phyloP scores from a whole-genome alignment of 64 coral and sea anemone species.

The Porites lutea region DNA sequence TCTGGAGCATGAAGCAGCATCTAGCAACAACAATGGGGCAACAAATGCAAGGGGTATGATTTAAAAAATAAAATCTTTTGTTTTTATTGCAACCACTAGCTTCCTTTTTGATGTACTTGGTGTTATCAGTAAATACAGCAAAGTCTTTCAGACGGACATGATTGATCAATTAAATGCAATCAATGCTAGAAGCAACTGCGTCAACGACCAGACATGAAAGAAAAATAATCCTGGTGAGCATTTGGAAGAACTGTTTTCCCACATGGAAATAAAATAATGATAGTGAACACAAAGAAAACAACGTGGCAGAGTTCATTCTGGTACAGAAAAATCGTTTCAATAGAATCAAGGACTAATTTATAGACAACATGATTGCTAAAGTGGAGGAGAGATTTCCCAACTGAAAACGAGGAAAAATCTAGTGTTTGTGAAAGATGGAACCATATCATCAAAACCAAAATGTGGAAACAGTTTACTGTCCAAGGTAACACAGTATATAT shows the following conservation, averaged over 20 bases:
- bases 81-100: conserved; percentile 31
- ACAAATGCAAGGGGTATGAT: conserved; percentile 32
- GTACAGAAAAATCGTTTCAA: conserved; percentile 27
- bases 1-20: conserved; percentile 53
- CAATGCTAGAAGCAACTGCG: conserved; percentile 44
- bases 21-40: not conserved
- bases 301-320: conserved; percentile 13
- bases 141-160: conserved; percentile 46
- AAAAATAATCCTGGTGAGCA: not conserved
- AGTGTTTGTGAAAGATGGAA: too few species aligned
- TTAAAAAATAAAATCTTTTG: conserved; percentile 22
- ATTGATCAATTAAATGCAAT: conserved; percentile 40
- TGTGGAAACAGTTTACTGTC: too few species aligned
- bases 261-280: too few species aligned
- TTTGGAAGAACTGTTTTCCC: not conserved
- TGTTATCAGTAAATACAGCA: conserved; percentile 12
- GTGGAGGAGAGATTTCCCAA: conserved; percentile 36
- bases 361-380: conserved; percentile 7
- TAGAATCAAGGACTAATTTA: conserved; percentile 15
- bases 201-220: conserved; percentile 24
- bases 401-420: too few species aligned
- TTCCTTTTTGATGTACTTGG: conserved; percentile 35
- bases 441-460: too few species aligned
- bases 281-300: not conserved
- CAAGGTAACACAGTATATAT: too few species aligned